phyloP scores from a whole-genome alignment of 2,113 vertebrate species.

The Phasianus colchicus region DNA sequence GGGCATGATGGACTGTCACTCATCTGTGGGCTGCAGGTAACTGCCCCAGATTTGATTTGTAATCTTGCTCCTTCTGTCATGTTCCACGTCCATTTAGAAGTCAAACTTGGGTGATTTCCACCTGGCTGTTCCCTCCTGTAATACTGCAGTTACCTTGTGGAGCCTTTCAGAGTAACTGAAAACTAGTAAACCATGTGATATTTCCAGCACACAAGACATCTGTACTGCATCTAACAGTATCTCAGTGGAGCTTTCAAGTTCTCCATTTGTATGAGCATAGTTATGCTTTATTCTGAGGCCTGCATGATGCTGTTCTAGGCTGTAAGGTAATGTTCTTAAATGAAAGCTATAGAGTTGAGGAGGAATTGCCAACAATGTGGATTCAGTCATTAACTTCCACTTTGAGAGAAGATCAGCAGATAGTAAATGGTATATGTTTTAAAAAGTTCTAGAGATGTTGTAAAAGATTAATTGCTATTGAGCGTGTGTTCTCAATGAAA shows the following conservation, averaged over 20 bases:
- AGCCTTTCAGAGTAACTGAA: background rate
- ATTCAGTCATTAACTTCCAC: background rate
- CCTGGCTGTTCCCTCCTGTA: background rate
- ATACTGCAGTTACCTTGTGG: background rate
- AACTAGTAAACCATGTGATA: background rate
- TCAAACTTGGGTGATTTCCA: background rate
- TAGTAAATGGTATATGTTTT: background rate
- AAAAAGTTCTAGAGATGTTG: background rate
- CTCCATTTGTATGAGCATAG: background rate
- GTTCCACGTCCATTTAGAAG: background rate
- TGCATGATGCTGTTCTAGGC: background rate
- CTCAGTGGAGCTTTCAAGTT: background rate
- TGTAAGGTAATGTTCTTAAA: background rate
- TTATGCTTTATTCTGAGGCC: background rate
- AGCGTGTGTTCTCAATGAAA: background rate
- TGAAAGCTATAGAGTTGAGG: background rate
- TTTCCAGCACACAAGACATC: background rate
- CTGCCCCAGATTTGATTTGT: background rate
- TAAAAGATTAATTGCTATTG: background rate
- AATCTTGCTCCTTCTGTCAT: rapidly evolving
- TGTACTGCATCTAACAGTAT: background rate
- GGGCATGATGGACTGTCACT: rapidly evolving
- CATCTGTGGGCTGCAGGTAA: background rate
- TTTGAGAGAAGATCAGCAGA: background rate
- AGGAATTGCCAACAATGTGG: background rate